Base-by-base conservation (phyloP, 2,797 vertebrate genomes). In the Sebastes umbrosus region DNA sequence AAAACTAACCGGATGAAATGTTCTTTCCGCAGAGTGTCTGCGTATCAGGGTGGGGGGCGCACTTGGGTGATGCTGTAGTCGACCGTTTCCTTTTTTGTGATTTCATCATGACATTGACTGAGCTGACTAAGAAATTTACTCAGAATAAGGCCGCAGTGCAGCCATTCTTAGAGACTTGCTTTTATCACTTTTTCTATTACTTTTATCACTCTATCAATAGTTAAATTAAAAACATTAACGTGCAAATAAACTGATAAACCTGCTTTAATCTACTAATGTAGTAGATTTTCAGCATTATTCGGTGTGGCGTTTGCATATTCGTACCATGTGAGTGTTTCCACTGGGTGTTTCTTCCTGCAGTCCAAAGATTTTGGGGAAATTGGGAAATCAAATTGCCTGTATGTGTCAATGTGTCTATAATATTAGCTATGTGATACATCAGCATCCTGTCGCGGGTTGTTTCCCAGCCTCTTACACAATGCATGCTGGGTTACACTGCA, bases 81-180 rank as follows among this genome's bases (percentile, higher is more conserved):
- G 2, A 3, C 2, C 4, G 9, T 67, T 91, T 88, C 72, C 83
- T n/a, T 83, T 84, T 87, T 50, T 27, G 32, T 1, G 5, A 86
- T 78, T 81, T 70, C 67, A 71, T 85, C 62, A 83, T 29, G 5
- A 13, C 24, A 39, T 12, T 46, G 18, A 57, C 16, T 55, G 25
- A 34, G 55, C 68, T 63, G 18, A 66, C 12, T 12, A 4, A 39
- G 24, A 24, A 11, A 39, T 60, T 2, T 25, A 59, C 16, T 39
- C 1, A 46, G 31, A 31, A 13, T 46, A 31, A 57, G 4, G 16
- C 8, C 18, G 6, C 20, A 36, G 18, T n/a, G 59, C 2, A 12
- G 16, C 6, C 13, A 5, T 46, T 62, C n/a, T 25, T 5, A 52
- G 29, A 20, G 2, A 57, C 11, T 39, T 3, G 11, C 32, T 74